Evolutionary conservation across 1,140 invertebrate genomes (phyloP), one percentile per base, ranked within the genome.

Genomic region (Drosophila simulans): DNA sequence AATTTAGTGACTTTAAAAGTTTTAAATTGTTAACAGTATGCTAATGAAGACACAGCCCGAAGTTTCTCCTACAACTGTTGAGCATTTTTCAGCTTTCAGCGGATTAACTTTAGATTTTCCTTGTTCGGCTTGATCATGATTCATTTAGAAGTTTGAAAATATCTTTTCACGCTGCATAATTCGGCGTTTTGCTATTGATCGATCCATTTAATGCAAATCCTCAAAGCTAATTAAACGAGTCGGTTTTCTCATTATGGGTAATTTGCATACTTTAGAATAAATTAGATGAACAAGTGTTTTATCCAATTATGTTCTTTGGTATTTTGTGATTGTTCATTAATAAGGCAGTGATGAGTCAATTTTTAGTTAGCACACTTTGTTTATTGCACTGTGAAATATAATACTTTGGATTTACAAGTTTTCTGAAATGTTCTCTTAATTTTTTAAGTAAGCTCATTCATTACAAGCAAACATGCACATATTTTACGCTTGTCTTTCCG

Each of bases 1-100:
- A 70, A 71, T 71, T 71, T 71, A 35, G 51, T 40, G 65, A 69
- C 66, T 70, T 70, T 42, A 31, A 56, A 69, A 69, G 34, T 48
- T 70, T 69, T 49, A 70, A 57, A 70, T 70, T 70, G 51, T 8
- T 49, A 40, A 56, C 27, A 39, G 64, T 52, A 68, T 68, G 64
- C 46, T 65, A 68, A 68, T 68, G 46, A 68, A 53, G 60, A 68
- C 35, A 25, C 60, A 22, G n/a, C 5, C 49, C 7, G 20, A 11
- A 45, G 12, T 52, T 66, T 37, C 43, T 4, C 13, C 20, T 13
- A 17, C 43, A 63, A 64, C 20, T 63, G n/a, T 8, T 12, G 25
- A 20, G 37, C 8, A 52, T 35, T 68, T 15, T 37, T 35, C 27
- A 1, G 59, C 59, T 37, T 64, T 64, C 42, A 27, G 31, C 10